Evolutionary conservation across 2,797 vertebrate genomes (phyloP).

Genomic region (Centroberyx gerrardi): DNA sequence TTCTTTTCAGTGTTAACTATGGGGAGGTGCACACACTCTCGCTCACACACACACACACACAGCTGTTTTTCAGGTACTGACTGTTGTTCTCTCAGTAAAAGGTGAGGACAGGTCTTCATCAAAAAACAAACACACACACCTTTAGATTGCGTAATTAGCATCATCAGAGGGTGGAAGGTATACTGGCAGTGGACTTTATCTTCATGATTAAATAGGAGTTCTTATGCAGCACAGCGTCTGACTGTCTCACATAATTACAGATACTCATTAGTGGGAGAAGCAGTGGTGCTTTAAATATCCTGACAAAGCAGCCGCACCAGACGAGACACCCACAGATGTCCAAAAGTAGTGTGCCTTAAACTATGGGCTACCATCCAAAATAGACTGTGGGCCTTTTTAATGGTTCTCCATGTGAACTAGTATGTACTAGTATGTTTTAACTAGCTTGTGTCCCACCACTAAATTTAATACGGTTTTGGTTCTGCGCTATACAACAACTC

Average conservation of each 20-base stretch:
- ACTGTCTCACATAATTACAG: conserved; percentile 40
- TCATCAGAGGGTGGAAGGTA: not conserved
- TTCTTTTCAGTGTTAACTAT: conserved; percentile 14
- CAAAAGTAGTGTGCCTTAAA: not conserved
- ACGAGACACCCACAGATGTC: conserved; percentile 13
- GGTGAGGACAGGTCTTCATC: not conserved
- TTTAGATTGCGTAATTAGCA: not conserved
- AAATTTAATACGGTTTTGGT: not conserved
- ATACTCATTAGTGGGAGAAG: conserved; percentile 31
- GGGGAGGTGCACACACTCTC: not conserved
- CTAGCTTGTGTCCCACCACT: not conserved
- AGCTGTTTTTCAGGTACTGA: conserved; percentile 19
- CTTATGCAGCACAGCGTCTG: conserved; percentile 21
- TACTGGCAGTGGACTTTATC: not conserved
- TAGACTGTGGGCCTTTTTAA: not conserved
- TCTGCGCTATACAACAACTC: not conserved
- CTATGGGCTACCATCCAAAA: not conserved
- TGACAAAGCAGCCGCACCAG: conserved; percentile 23
- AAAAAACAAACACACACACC: not conserved
- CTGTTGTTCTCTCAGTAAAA: not conserved
- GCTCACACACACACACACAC: not conserved
- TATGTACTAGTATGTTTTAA: too few species aligned
- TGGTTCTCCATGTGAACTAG: not conserved
- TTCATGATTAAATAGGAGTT: conserved; percentile 6
- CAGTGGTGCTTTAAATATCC: conserved; percentile 40